Base-by-base conservation (phyloP, 2,888 invertebrate genomes). In the Ceramica pisi region DNA sequence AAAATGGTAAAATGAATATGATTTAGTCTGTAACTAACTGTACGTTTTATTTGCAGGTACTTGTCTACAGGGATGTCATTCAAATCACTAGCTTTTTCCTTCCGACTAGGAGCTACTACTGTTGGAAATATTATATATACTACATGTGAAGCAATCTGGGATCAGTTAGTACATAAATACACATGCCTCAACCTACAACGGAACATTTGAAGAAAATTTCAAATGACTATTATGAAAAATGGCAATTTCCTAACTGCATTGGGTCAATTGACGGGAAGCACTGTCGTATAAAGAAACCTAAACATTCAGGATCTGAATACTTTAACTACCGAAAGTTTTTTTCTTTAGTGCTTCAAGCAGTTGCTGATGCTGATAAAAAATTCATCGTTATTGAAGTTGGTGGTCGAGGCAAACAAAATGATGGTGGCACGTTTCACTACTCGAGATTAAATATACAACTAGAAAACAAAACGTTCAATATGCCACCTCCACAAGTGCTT, bases 301-400 rank as follows among this genome's bases (percentile, higher is more conserved):
- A 65, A 62, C 74, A 74, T 68, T 68, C 73, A 65, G 71, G 74
- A 64, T 78, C 75, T 70, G 67, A 69, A 63, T 80, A 68, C 62
- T 75, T 72, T 77, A 67, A 55, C 71, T 77, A 76, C 66, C 70
- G 72, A 75, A 77, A 75, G 66, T 68, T 61, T 53, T 75, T 75
- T 79, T 72, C 63, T 75, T 75, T 73, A 62, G 74, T 73, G 62
- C 66, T 80, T 69, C 62, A 77, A 75, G 79, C 79, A 64, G 41
- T 79, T n/a, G n/a, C 72, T 63, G 72, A 82, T 61, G 78, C 78
- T 65, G 63, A 81, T 66, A 67, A 75, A 68, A 77, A 75, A 70
- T 69, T 81, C 65, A 77, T 74, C 44, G 69, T 66, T 16, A 55
- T 80, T 61, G 78, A 81, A 71, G 71, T 79, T 64, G 80, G n/a